Percentiles rank a stretch among this genome's conserved stretches.
These are phyloP conservation scores for Drosophila mojavensis DNA, from an alignment of 1,140 invertebrate species.

Conservation along the genomic window DNA sequence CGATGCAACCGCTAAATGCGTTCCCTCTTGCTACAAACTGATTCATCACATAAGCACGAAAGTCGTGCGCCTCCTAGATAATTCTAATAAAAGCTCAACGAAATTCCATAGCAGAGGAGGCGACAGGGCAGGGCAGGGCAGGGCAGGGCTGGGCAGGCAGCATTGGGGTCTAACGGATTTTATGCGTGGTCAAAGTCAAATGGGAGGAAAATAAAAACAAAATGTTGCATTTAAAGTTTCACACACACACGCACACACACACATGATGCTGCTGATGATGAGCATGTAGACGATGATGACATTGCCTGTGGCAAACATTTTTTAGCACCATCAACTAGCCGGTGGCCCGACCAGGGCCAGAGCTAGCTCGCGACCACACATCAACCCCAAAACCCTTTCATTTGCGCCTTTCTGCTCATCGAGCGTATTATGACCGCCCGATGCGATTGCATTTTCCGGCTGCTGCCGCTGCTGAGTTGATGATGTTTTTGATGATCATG, in stretches of 20 bases:
- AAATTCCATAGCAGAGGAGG: not conserved
- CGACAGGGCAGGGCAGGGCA: no score
- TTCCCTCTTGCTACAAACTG: constrained; percentile 11
- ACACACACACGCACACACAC: not conserved
- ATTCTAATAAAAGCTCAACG: constrained; percentile 15
- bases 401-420: not conserved
- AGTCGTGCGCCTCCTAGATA: not conserved
- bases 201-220: constrained; percentile 30
- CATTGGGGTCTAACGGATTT: not conserved
- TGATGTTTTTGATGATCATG: no score
- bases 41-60: constrained; percentile 29
- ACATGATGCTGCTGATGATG: constrained; percentile 10
- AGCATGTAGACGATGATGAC: constrained; percentile 20
- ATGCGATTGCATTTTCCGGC: constrained; percentile 44
- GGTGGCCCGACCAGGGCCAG: not conserved
- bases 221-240: constrained; percentile 46
- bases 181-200: constrained; percentile 41
- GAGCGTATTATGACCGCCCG: constrained; percentile 13
- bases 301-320: constrained; percentile 24
- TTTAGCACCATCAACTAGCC: constrained; percentile 12
- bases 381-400: not conserved
- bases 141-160: no score
- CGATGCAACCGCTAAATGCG: constrained; percentile 26
- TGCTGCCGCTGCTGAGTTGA: not conserved
- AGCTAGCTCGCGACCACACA: not conserved